Conservation (phyloP, 2,113 vertebrate genomes). For the Malurus cyaneus region DNA sequence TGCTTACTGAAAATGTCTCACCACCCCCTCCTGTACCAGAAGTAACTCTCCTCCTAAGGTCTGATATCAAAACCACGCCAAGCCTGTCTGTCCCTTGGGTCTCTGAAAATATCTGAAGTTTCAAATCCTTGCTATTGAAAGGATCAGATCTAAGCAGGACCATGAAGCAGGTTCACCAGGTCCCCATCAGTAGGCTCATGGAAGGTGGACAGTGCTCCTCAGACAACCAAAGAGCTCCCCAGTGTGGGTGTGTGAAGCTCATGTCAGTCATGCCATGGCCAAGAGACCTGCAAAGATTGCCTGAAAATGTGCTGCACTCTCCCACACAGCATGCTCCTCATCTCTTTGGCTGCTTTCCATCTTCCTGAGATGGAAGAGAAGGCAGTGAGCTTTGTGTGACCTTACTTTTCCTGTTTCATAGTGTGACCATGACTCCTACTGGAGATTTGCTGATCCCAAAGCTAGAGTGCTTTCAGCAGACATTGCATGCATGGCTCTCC, state of each 20-base stretch:
- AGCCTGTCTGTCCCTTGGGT: not conserved
- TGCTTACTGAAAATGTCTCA: conserved; percentile 13
- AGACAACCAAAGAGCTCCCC: not conserved
- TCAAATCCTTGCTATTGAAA: not conserved
- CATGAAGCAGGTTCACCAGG: not conserved
- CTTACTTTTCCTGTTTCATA: not conserved
- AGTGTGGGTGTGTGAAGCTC: not conserved
- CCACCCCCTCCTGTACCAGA: not conserved
- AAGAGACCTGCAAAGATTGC: not conserved
- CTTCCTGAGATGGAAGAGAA: not conserved
- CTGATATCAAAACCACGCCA: not conserved
- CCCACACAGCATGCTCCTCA: not conserved
- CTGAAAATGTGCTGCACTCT: not conserved
- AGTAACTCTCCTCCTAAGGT: not conserved
- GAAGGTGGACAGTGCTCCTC: not conserved
- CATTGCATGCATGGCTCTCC: not conserved
- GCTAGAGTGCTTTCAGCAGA: not conserved
- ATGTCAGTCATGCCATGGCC: not conserved
- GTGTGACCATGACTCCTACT: not conserved
- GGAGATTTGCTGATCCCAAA: not conserved
- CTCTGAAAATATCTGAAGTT: not conserved
- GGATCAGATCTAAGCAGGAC: not conserved
- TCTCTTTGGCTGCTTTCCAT: not conserved
- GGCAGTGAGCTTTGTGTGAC: not conserved
- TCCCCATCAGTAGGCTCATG: not conserved